These are phyloP conservation scores for Drosophila cognata DNA, from an alignment of 2,888 invertebrate genomes.

Conservation along the genomic window DNA sequence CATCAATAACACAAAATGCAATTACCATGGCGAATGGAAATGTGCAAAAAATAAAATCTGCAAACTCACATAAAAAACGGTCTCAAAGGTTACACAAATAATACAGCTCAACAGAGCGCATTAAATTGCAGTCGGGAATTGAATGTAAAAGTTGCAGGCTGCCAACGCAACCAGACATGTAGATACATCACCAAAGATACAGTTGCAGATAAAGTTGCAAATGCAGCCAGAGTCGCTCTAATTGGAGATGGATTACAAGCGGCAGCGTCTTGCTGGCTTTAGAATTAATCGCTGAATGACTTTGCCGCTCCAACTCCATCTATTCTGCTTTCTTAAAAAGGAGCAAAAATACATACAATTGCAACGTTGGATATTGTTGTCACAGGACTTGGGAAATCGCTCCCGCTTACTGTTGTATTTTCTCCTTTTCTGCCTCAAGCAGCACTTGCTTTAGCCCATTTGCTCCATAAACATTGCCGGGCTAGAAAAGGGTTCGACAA, in stretches of 20 bases:
- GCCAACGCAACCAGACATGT: slow-evolving; percentile 39
- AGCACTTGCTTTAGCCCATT: slow-evolving; percentile 7
- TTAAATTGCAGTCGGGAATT: slow-evolving; percentile 37
- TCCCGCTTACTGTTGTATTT: slow-evolving; percentile 11
- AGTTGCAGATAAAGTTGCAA: slow-evolving; percentile 17
- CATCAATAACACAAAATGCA: slow-evolving; percentile 74
- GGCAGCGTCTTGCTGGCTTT: slow-evolving; percentile 6
- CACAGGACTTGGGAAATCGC: background rate
- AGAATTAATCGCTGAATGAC: slow-evolving; percentile 28
- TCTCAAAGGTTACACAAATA: slow-evolving; percentile 30
- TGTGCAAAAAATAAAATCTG: slow-evolving; percentile 13
- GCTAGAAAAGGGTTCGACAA: slow-evolving; percentile 12
- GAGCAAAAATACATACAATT: background rate
- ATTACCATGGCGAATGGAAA: slow-evolving; percentile 51
- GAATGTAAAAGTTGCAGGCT: slow-evolving; percentile 20
- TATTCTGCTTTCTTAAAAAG: background rate
- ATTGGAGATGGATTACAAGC: slow-evolving; percentile 7
- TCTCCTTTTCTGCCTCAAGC: slow-evolving; percentile 7
- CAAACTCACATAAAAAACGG: background rate
- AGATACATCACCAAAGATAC: slow-evolving; percentile 1
- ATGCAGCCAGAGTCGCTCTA: slow-evolving; percentile 14
- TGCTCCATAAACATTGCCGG: slow-evolving; percentile 4
- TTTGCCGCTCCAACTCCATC: background rate
- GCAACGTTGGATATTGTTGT: slow-evolving; percentile 8
- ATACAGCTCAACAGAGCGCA: slow-evolving; percentile 44